Percentiles rank a stretch among this genome's conserved stretches.
These are phyloP conservation scores for Resseliella maxima DNA, from an alignment of 2,888 invertebrate species.

Conservation along the genomic window DNA sequence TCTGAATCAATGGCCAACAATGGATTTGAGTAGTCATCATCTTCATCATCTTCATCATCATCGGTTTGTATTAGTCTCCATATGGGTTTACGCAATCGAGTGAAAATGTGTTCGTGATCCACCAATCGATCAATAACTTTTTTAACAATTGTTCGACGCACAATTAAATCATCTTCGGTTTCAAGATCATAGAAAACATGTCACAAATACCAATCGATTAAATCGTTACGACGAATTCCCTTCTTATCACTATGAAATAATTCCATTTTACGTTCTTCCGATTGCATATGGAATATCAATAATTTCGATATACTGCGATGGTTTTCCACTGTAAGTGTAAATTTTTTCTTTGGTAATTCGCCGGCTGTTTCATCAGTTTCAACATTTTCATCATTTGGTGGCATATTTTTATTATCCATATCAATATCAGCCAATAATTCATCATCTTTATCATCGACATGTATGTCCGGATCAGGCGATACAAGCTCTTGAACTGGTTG, in stretches of 20 bases:
- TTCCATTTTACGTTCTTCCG: constrained; percentile 80
- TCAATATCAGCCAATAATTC: constrained; percentile 64
- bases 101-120: constrained; percentile 72
- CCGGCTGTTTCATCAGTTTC: constrained; percentile 68
- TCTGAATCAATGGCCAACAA: constrained; percentile 96
- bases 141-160: constrained; percentile 89
- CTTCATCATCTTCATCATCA: constrained; percentile 68
- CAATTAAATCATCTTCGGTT: constrained; percentile 88
- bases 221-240: constrained; percentile 80
- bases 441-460: constrained; percentile 84
- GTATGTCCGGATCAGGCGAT: constrained; percentile 95
- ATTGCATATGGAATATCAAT: constrained; percentile 89
- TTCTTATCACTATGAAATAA: constrained; percentile 68
- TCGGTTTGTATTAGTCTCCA: constrained; percentile 61
- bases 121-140: constrained; percentile 93
- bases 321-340: constrained; percentile 89
- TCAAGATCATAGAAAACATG: constrained; percentile 89
- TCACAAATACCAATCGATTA: constrained; percentile 94
- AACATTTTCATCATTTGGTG: neutral
- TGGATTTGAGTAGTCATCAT: constrained; percentile 81
- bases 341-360: constrained; percentile 74
- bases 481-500: constrained; percentile 83
- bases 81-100: constrained; percentile 65
- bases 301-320: constrained; percentile 93
- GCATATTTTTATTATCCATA: constrained; percentile 69